Evolutionary conservation across 2,113 vertebrate species (phyloP).

Genomic region (Caranx melampygus): DNA sequence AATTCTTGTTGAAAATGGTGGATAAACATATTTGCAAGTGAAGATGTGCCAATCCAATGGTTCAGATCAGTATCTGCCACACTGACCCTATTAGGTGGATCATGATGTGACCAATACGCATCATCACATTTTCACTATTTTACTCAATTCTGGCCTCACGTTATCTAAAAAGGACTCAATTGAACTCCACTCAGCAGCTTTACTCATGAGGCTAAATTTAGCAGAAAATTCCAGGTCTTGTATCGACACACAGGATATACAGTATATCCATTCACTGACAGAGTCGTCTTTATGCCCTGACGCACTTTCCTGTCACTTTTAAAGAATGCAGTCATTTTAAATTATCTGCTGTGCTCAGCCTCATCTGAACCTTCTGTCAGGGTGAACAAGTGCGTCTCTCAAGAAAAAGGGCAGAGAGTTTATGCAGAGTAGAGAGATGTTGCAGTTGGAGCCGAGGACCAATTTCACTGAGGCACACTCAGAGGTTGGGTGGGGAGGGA

Average conservation of each 20-base stretch:
- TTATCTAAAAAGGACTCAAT: not conserved
- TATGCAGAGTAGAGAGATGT: not conserved
- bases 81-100: not conserved
- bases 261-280: not conserved
- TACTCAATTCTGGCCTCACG: not conserved
- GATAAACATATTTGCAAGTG: not conserved
- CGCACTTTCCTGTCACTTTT: not conserved
- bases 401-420: constrained; percentile 24
- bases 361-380: not conserved
- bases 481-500: constrained; percentile 19
- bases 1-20: too few relatives aligned
- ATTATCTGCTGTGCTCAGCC: not conserved
- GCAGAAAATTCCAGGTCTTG: not conserved
- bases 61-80: not conserved
- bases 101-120: not conserved
- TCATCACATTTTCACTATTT: not conserved
- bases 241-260: not conserved
- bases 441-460: constrained; percentile 30
- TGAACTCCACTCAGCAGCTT: not conserved
- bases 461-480: constrained; percentile 37
- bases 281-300: not conserved
- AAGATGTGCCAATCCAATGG: not conserved
- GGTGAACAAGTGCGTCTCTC: constrained; percentile 19
- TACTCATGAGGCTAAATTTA: not conserved
- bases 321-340: not conserved